phyloP scores from a whole-genome alignment of 2,797 vertebrate genomes.

The Telmatherina bonti region DNA sequence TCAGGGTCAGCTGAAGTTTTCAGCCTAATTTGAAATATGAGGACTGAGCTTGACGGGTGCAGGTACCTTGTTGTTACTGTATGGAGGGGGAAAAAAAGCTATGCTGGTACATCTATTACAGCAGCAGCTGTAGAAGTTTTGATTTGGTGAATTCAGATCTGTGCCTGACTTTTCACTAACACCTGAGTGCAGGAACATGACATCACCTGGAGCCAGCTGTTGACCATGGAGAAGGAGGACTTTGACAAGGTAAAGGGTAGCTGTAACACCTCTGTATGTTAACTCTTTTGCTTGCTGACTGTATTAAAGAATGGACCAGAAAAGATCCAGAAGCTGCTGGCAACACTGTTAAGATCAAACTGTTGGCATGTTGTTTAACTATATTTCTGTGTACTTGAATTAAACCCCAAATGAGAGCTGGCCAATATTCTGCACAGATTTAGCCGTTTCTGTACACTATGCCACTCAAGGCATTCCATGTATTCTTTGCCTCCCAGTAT shows the following conservation, averaged over 20 bases:
- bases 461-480: too few species aligned
- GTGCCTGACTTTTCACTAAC: conserved; percentile 5
- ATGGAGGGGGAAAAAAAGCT: background rate
- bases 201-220: conserved; percentile 87
- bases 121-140: conserved; percentile 39
- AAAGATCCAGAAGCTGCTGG: conserved; percentile 5
- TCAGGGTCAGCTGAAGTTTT: conserved; percentile 25
- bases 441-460: too few species aligned
- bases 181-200: conserved; percentile 84
- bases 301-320: conserved; percentile 34
- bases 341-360: conserved; percentile 3
- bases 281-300: conserved; percentile 18
- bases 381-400: background rate
- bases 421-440: too few species aligned
- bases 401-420: background rate
- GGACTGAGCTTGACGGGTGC: conserved; percentile 32
- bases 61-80: conserved; percentile 34
- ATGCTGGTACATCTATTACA: conserved; percentile 64
- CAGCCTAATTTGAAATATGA: conserved; percentile 29
- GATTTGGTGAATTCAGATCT: conserved; percentile 45
- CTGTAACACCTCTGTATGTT: conserved; percentile 32
- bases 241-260: conserved; percentile 86
- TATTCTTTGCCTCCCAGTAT: too few species aligned
- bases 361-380: background rate
- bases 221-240: conserved; percentile 89